Base-by-base conservation (phyloP, 2,797 vertebrate species). In the Brachyalestes nurse region DNA sequence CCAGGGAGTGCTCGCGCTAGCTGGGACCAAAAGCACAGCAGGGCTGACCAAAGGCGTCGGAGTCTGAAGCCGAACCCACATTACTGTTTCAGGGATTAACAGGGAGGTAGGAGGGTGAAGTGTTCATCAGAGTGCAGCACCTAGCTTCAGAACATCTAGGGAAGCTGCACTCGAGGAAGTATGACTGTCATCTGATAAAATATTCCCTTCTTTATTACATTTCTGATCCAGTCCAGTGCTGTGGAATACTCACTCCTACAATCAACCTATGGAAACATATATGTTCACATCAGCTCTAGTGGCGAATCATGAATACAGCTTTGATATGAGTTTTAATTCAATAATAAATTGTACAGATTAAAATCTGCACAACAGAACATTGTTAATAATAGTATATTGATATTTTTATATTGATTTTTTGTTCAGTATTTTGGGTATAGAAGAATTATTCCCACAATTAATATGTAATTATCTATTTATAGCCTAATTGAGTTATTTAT, bases 1-100 rank as follows among this genome's bases (percentile, higher is more conserved):
- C 85, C 73, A 82, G 87, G 88, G 87, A 83, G 81, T 85, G 84
- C 85, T 90, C 87, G 79, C 88, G 77, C 73, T 87, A 86, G 80
- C 84, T 88, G 89, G 90, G 89, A 90, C 7, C 17, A 62, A 72
- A 58, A 28, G 47, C 53, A 57, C 45, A 8, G 10, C n/a, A 57
- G 61, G 45, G 16, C 40, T 49, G 67, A 79, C 57, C 42, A 4
- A 5, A 58, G 55, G 19, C 25, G 12, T 19, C 21, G 53, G 0
- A 23, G n/a, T 64, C 40, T 66, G 10, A 57, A 80, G 55, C n/a
- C 4, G 6, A 58, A 7, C 40, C 38, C 6, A 34, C 8, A 55
- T 17, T 6, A 9, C n/a, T 66, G 70, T 17, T 72, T 1, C 1
- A 21, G 67, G 57, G 64, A 75, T 79, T 57, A 65, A 72, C 25